These are phyloP conservation scores for Temnothorax longispinosus DNA, from an alignment of 1,140 invertebrate species.

Conservation along the genomic window DNA sequence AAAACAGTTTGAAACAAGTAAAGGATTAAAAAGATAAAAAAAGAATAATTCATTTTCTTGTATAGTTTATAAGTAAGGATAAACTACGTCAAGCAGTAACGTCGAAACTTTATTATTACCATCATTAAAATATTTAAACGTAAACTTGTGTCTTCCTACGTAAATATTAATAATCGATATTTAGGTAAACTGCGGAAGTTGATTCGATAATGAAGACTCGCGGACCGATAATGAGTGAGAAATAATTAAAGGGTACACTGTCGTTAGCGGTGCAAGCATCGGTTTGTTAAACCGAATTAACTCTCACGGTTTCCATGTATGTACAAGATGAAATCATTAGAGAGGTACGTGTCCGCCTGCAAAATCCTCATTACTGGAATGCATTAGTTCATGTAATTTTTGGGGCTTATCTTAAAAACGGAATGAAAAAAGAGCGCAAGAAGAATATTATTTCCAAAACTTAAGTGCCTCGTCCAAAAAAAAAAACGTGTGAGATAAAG, in stretches of 20 bases:
- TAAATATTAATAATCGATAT: conserved; percentile 49
- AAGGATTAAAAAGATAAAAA: background rate
- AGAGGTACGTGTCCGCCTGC: background rate
- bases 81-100: background rate
- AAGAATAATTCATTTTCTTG: background rate
- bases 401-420: conserved; percentile 30
- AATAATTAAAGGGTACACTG: conserved; percentile 59
- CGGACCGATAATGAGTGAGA: background rate
- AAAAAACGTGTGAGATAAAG: background rate
- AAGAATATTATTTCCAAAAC: background rate
- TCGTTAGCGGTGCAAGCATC: conserved; percentile 21
- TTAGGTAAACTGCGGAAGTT: conserved; percentile 30
- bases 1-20: background rate
- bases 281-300: conserved; percentile 59
- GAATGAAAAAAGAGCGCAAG: background rate
- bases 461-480: background rate
- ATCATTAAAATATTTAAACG: conserved; percentile 36
- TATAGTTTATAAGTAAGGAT: background rate
- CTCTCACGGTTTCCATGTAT: background rate
- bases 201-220: conserved; percentile 29
- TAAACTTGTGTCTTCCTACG: background rate
- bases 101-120: background rate
- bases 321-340: conserved; percentile 55
- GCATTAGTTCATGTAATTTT: conserved; percentile 15
- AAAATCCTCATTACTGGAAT: conserved; percentile 56